Base-by-base conservation (phyloP, 2,113 vertebrate species). In the Myodes glareolus region DNA sequence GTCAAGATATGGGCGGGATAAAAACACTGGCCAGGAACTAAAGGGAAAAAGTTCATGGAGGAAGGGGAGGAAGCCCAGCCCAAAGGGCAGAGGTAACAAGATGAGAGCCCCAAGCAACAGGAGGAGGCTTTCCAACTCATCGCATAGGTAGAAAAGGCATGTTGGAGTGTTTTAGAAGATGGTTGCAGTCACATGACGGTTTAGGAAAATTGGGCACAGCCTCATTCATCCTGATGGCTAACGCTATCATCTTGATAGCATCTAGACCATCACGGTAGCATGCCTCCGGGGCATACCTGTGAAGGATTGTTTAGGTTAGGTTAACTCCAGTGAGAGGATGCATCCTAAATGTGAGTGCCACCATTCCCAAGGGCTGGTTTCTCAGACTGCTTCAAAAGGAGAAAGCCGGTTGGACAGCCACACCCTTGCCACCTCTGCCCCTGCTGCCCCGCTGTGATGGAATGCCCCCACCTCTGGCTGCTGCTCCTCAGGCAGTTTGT, bases 1-100 rank as follows among this genome's bases (percentile, higher is more conserved):
- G 61, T 29, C 9, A 4, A 27, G 21, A 5, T 63, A 1, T 2
- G 1, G 36, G 1, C 3, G 4, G 17, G 63, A 68, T 72, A 61
- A 29, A 4, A 45, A 11, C 67, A 29, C 1, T 45, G 50, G 25
- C 13, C 9, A n/a, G 16, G 31, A 65, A 52, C 11, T 17, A 55
- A 52, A 21, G 12, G 16, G 45, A 19, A 55, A 58, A 58, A 61
- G 58, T 19, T 67, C 36, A 29, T 16, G 36, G 42, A 39, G 50
- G 13, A 88, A 72, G n/a, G n/a, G 47, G 45, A 68, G 27, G 39
- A 11, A 55, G 9, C 42, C 42, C 3, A 12, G 65, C 29, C 14
- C 17, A n/a, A 72, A 61, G 16, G 25, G 5, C 39, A 33, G 23
- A 36, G 52, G 31, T 19, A 55, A 75, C 42, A 80, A 29, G 45